Base-by-base conservation (phyloP, 2,113 vertebrate genomes). In the Tachycineta bicolor region DNA sequence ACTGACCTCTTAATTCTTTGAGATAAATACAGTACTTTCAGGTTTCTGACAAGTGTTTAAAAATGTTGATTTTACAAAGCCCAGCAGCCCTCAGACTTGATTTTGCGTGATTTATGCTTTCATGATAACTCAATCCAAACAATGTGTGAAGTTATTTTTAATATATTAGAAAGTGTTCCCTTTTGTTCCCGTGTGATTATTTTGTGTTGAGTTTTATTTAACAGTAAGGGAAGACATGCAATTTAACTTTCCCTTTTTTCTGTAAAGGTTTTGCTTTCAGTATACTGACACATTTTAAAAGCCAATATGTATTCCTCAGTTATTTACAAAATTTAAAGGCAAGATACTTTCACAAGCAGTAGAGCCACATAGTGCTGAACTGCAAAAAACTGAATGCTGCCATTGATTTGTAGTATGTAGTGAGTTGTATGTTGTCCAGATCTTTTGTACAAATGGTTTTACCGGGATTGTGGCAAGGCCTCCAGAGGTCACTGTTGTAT, bases 401-500 rank as follows among this genome's bases (percentile, higher is more conserved):
- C 74, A 0, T 14, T 80, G 26, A 44, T 80, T 74, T 84, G 22
- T 60, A 46, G 60, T 82, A 29, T 39, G 1, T 39, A 58, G 22
- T 46, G n/a, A 75, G n/a, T 31, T 43, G 14, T 23, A 14, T 1
- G 0, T 68, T 83, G 53, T 63, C 24, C 5, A 2, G 15, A 50
- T 75, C 17, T 83, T 53, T 44, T 2, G 2, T 81, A 19, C 5
- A 10, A 4, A 1, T 63, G 33, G 29, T 73, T 37, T 68, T 58
- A 31, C 31, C 26, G 64, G 69, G 56, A 22, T 14, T 69, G 37
- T 60, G 39, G 10, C 37, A 10, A 50, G n/a, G 21, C 93, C 96
- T 93, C n/a, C 60, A 90, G 97, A 80, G 95, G 96, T 96, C 97
- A 67, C 90, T 97, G 87, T 94, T 94, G 91, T 21, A 83, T n/a